phyloP scores from a whole-genome alignment of 2,888 invertebrate genomes.

The Eucriotettix oculatus region DNA sequence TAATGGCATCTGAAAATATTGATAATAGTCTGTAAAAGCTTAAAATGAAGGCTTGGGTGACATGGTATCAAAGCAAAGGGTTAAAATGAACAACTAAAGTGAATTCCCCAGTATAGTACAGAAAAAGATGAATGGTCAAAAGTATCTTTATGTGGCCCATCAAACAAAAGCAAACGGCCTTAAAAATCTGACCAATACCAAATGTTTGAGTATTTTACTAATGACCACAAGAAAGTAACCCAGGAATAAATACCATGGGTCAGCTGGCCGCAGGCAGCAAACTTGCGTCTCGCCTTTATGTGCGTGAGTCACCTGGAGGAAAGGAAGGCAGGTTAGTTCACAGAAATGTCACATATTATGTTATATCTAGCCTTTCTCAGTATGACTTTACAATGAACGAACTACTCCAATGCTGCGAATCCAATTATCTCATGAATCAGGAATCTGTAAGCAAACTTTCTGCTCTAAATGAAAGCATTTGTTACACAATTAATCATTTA shows the following conservation, averaged over 20 bases:
- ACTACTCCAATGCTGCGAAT: conserved; percentile 12
- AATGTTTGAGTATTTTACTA: conserved; percentile 28
- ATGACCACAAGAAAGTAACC: conserved; percentile 25
- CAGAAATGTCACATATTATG: conserved; percentile 14
- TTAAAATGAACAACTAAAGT: conserved; percentile 10
- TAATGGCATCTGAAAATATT: conserved; percentile 20
- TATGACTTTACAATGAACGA: conserved; percentile 3
- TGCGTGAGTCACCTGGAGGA: conserved; percentile 29
- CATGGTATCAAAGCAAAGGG: conserved; percentile 12
- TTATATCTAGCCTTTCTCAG: neutral
- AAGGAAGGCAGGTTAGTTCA: conserved; percentile 34
- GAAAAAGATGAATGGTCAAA: conserved; percentile 11
- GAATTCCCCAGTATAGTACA: conserved; percentile 9
- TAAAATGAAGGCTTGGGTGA: conserved; percentile 15
- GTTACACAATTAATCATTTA: neutral
- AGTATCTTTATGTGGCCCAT: conserved; percentile 11
- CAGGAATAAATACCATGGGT: conserved; percentile 38
- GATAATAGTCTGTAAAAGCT: conserved; percentile 15
- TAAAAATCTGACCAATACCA: conserved; percentile 18
- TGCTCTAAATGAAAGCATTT: conserved; percentile 11
- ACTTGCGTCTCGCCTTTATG: conserved; percentile 13
- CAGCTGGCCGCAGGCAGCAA: conserved; percentile 16
- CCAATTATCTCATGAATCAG: conserved; percentile 10
- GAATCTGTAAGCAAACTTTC: conserved; percentile 8
- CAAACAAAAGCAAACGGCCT: conserved; percentile 14